Percentiles rank a stretch among this genome's conserved stretches.
These are phyloP conservation scores for Parus major DNA, from an alignment of 2,113 vertebrate genomes.

Conservation along the genomic window DNA sequence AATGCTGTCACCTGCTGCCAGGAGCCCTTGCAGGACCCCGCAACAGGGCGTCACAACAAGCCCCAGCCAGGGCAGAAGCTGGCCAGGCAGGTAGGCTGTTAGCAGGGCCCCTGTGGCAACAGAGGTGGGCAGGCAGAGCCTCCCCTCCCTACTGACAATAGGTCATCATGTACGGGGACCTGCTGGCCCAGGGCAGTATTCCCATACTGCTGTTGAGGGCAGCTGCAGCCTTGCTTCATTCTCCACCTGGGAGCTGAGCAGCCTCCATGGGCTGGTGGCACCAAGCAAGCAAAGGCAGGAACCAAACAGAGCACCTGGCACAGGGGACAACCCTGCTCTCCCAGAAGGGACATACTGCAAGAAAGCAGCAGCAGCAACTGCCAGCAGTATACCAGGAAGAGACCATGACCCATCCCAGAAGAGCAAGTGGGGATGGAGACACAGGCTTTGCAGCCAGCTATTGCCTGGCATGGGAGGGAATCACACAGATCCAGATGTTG, in stretches of 20 bases:
- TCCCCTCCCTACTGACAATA: accelerated
- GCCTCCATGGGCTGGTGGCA: background rate
- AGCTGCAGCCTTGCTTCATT: background rate
- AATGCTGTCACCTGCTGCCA: accelerated
- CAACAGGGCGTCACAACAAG: background rate
- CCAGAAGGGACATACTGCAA: accelerated
- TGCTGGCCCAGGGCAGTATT: background rate
- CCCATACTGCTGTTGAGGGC: background rate
- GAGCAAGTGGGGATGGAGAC: background rate
- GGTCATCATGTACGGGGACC: background rate
- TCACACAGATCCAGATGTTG: background rate
- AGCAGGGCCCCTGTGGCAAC: background rate
- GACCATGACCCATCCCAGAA: background rate
- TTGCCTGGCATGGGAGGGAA: background rate
- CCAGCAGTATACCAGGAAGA: background rate
- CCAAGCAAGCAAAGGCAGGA: background rate
- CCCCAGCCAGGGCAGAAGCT: background rate
- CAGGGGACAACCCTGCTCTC: accelerated
- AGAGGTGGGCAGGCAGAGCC: background rate
- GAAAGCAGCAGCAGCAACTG: background rate
- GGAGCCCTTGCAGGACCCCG: background rate
- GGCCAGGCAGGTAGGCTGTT: background rate
- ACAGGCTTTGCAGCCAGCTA: background rate
- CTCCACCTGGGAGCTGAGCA: background rate
- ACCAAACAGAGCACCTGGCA: background rate